Conservation (phyloP, 1,140 invertebrate genomes). For the Drosophila nigromelanica region DNA sequence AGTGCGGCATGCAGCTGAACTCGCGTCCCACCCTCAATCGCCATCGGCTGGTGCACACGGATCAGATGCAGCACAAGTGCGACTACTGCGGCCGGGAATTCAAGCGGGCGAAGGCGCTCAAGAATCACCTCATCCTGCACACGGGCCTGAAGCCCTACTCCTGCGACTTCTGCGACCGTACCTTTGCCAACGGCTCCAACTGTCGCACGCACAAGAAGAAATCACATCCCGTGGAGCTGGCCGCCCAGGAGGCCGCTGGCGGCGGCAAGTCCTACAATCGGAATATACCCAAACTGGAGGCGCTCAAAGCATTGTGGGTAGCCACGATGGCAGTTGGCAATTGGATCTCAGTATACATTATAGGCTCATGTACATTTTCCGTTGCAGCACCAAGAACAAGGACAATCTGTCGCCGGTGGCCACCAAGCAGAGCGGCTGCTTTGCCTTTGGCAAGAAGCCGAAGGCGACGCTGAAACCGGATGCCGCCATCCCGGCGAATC, state of each 20-base stretch:
- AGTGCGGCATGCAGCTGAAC: conserved; percentile 84
- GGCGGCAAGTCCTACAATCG: conserved; percentile 66
- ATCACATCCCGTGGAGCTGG: conserved; percentile 84
- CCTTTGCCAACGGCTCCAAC: conserved; percentile 85
- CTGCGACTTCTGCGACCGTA: conserved; percentile 84
- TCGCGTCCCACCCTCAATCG: conserved; percentile 84
- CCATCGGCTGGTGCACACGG: conserved; percentile 84
- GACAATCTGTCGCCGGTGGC: conserved; percentile 77
- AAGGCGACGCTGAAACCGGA: conserved; percentile 41
- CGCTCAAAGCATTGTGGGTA: conserved; percentile 72
- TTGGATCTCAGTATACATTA: background rate
- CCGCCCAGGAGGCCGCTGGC: conserved; percentile 79
- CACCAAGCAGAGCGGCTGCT: conserved; percentile 76
- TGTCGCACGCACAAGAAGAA: conserved; percentile 85
- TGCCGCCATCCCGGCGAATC: background rate
- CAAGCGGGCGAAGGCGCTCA: conserved; percentile 82
- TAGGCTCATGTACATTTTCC: conserved; percentile 1
- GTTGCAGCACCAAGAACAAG: conserved; percentile 65
- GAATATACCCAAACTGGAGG: conserved; percentile 81
- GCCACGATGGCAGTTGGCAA: background rate
- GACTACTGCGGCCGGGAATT: conserved; percentile 77
- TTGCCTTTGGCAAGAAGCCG: conserved; percentile 73
- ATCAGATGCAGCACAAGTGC: conserved; percentile 84
- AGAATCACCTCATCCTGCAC: conserved; percentile 84
- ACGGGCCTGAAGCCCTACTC: conserved; percentile 84